A percentile compares a stretch with the other conserved stretches of the same genome.
Conservation (phyloP, 2,797 vertebrate species). For the Myripristis murdjan region DNA sequence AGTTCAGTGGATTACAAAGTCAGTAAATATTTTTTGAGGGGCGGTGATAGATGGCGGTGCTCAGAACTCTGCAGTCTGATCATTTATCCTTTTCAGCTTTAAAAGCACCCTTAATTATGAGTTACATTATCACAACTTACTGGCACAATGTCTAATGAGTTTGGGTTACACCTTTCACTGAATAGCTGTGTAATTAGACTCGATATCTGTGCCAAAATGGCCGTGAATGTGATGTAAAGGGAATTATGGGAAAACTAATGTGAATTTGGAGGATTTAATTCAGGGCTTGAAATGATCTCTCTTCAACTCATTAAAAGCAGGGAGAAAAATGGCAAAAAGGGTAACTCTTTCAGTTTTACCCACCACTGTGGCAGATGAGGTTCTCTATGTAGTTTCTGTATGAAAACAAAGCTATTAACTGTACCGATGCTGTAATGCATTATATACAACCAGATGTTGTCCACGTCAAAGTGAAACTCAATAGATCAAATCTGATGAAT, state of each 20-base stretch:
- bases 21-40: slow-evolving; percentile 2
- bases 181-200: neutral
- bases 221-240: too few species aligned
- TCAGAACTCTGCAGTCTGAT: slow-evolving; percentile 14
- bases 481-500: too few species aligned
- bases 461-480: neutral
- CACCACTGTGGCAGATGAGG: neutral
- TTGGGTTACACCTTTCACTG: slow-evolving; percentile 17
- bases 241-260: too few species aligned
- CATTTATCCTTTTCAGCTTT: slow-evolving; percentile 43
- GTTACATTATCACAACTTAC: slow-evolving; percentile 6
- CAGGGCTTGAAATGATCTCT: too few species aligned
- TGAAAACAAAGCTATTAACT: too few species aligned
- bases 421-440: too few species aligned
- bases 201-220: too few species aligned
- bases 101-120: slow-evolving; percentile 37
- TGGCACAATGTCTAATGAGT: slow-evolving; percentile 15
- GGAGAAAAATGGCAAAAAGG: neutral
- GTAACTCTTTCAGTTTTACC: slow-evolving; percentile 10
- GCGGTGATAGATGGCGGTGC: slow-evolving; percentile 22
- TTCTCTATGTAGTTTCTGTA: too few species aligned
- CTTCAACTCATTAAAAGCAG: neutral
- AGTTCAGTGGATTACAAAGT: slow-evolving; percentile 57
- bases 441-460: too few species aligned
- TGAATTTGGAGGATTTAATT: too few species aligned